phyloP scores from a whole-genome alignment of 2,888 invertebrate species.

The Dryomyza anilis region DNA sequence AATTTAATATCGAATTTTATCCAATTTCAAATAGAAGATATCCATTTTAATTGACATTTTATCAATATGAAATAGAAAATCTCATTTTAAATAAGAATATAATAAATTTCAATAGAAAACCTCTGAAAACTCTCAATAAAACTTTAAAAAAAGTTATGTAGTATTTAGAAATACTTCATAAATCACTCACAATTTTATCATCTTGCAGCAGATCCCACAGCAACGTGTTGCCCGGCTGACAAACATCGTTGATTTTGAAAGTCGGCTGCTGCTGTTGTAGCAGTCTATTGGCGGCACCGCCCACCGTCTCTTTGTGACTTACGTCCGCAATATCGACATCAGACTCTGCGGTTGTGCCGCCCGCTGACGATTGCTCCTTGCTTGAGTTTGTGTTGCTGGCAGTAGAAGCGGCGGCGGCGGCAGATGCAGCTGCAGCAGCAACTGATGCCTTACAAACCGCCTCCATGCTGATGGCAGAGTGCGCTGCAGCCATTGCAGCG shows the following conservation, averaged over 20 bases:
- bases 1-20: too few species aligned
- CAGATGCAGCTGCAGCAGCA: slow-evolving; percentile 51
- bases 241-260: slow-evolving; percentile 69
- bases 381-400: slow-evolving; percentile 39
- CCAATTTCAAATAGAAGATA: too few species aligned
- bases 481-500: slow-evolving; percentile 53
- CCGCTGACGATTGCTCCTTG: slow-evolving; percentile 16
- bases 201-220: slow-evolving; percentile 95
- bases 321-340: slow-evolving; percentile 47
- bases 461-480: slow-evolving; percentile 53
- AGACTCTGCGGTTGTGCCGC: slow-evolving; percentile 27
- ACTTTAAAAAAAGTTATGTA: too few species aligned
- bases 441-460: too few species aligned
- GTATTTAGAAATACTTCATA: too few species aligned
- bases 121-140: too few species aligned
- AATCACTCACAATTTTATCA: slow-evolving; percentile 75
- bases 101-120: too few species aligned
- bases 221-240: slow-evolving; percentile 88
- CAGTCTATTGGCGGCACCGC: slow-evolving; percentile 31
- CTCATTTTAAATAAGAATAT: too few species aligned
- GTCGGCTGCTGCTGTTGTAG: slow-evolving; percentile 46
- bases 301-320: slow-evolving; percentile 29
- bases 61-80: too few species aligned
- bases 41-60: too few species aligned
- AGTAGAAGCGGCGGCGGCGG: slow-evolving; percentile 47